Conservation (phyloP, 1,140 invertebrate genomes). For the Trichonephila clavipes region DNA sequence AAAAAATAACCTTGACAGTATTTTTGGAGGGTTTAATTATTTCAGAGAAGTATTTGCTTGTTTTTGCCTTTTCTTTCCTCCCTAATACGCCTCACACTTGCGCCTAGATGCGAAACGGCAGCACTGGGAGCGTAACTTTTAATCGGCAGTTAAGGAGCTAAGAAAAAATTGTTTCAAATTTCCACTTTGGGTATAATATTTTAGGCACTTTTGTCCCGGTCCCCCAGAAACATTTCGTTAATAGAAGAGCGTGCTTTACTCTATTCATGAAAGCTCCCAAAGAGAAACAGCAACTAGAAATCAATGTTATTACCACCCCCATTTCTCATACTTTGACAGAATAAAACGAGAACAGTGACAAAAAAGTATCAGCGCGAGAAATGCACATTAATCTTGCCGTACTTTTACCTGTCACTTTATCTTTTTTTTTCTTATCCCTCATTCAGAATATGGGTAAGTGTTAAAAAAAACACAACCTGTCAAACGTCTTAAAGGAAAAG, state of each 20-base stretch:
- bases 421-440: not conserved
- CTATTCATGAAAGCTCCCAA: not conserved
- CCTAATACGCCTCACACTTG: too few relatives aligned
- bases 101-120: too few relatives aligned
- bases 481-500: not conserved
- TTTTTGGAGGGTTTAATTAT: too few relatives aligned
- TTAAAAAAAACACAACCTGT: conserved; percentile 23
- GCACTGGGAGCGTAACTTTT: too few relatives aligned
- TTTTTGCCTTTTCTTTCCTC: too few relatives aligned
- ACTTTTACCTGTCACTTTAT: not conserved
- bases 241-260: not conserved
- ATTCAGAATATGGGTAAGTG: not conserved
- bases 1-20: too few relatives aligned
- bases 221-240: not conserved
- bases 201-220: not conserved
- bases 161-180: too few relatives aligned
- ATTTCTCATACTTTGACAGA: conserved; percentile 26
- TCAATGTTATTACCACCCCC: conserved; percentile 13
- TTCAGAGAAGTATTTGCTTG: too few relatives aligned
- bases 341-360: conserved; percentile 5
- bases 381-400: conserved; percentile 27
- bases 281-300: not conserved
- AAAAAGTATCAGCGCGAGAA: conserved; percentile 21
- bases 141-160: too few relatives aligned
- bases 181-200: not conserved